phyloP scores from a whole-genome alignment of 2,888 invertebrate genomes.

The Antheraea yamamai region DNA sequence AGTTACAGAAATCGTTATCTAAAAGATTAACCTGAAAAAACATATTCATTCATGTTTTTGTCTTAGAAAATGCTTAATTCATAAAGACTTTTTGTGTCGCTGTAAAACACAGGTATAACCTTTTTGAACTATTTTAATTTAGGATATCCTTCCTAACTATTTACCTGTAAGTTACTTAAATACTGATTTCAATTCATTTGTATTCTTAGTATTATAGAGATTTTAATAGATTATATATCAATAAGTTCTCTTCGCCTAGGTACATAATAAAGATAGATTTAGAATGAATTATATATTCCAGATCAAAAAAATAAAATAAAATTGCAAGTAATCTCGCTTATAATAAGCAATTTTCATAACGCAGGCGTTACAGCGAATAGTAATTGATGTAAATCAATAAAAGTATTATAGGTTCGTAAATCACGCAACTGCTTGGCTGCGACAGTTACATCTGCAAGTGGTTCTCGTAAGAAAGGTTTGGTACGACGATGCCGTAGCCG shows the following conservation, averaged over 20 bases:
- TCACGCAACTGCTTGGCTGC: slow-evolving; percentile 46
- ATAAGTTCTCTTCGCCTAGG: background rate
- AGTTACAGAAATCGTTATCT: background rate
- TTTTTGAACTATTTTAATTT: too few species aligned
- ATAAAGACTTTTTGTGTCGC: too few species aligned
- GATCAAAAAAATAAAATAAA: background rate
- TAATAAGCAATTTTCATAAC: background rate
- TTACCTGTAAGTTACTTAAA: background rate
- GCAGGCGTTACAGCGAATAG: background rate
- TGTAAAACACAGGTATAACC: too few species aligned
- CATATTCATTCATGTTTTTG: too few species aligned
- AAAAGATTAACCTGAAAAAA: background rate
- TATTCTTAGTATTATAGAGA: background rate
- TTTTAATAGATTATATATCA: background rate
- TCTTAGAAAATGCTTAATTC: too few species aligned
- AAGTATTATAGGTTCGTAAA: slow-evolving; percentile 26
- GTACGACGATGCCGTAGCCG: slow-evolving; percentile 63
- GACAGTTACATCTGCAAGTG: slow-evolving; percentile 46
- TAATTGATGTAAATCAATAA: background rate
- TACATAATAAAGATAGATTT: too few species aligned
- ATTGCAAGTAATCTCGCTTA: background rate
- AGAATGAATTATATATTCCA: background rate
- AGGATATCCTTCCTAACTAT: too few species aligned
- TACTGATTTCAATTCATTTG: background rate
- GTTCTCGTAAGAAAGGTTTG: slow-evolving; percentile 57